Evolutionary conservation across 64 coral and sea anemone genomes (phyloP).

Genomic region (Hydrozoanthus tunicans): DNA sequence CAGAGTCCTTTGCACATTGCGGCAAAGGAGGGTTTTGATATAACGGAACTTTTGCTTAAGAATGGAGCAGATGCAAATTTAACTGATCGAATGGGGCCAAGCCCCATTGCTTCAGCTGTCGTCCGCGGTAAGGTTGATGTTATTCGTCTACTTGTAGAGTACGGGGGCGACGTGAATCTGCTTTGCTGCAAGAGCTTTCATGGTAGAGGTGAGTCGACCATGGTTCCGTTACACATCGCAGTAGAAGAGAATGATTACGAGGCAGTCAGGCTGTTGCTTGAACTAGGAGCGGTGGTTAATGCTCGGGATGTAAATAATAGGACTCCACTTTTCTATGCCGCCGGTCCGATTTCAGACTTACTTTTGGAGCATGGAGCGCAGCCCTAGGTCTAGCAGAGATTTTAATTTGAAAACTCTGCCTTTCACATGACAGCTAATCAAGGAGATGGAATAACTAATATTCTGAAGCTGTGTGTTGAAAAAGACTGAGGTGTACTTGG

Average conservation of each 20-base stretch:
- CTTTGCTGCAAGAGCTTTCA: constrained; percentile 12
- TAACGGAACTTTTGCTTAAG: constrained; percentile 40
- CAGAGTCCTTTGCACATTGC: constrained; percentile 50
- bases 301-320: constrained; percentile 9
- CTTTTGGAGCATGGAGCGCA: constrained; percentile 36
- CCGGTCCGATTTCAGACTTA: constrained; percentile 18
- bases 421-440: constrained; percentile 17
- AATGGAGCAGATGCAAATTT: constrained; percentile 53
- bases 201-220: constrained; percentile 35
- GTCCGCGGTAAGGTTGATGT: background rate
- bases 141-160: constrained; percentile 7
- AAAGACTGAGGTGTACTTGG: background rate
- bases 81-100: constrained; percentile 50
- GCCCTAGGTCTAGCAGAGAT: background rate
- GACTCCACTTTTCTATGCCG: constrained; percentile 38
- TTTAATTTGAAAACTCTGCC: background rate
- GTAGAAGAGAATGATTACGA: constrained; percentile 5
- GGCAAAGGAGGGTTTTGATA: constrained; percentile 12
- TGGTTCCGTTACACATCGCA: constrained; percentile 42
- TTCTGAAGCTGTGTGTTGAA: constrained; percentile 26
- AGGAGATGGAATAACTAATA: constrained; percentile 5
- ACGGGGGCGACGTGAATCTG: constrained; percentile 46
- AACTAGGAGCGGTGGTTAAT: constrained; percentile 43
- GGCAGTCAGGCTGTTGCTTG: constrained; percentile 6
- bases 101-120: constrained; percentile 37